These are phyloP conservation scores for Otus sunia DNA, from an alignment of 2,113 vertebrate species.

Conservation along the genomic window DNA sequence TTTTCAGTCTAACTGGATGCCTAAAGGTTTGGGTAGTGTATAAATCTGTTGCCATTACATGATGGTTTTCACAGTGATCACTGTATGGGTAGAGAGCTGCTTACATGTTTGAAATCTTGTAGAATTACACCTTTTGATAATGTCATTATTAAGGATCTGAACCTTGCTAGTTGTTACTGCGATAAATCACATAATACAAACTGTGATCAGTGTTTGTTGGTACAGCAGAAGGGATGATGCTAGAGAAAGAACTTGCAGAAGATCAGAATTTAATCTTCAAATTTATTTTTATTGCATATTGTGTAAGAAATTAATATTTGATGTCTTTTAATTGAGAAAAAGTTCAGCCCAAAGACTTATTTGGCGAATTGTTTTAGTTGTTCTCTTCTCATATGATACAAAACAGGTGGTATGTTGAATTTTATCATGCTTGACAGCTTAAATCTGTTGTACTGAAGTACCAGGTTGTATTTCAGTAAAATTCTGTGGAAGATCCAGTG, in stretches of 20 bases:
- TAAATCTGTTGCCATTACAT: background rate
- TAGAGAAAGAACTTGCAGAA: background rate
- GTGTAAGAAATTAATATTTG: background rate
- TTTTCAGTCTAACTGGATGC: background rate
- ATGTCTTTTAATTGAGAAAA: background rate
- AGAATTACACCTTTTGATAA: background rate
- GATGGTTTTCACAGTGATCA: background rate
- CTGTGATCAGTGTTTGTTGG: background rate
- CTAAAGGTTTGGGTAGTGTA: background rate
- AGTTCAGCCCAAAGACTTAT: background rate
- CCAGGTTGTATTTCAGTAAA: background rate
- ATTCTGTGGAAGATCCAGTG: background rate
- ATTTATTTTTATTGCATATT: background rate
- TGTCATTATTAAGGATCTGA: background rate
- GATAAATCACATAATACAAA: background rate
- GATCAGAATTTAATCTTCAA: background rate
- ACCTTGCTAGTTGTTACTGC: background rate
- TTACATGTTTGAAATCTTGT: background rate
- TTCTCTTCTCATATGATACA: background rate
- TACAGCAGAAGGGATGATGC: background rate
- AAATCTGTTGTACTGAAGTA: background rate
- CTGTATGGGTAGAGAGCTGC: background rate
- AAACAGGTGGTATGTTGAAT: background rate
- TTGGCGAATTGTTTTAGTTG: background rate
- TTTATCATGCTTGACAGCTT: background rate